Evolutionary conservation across 2,113 vertebrate genomes (phyloP), one percentile per base, ranked within the genome.

Genomic region (Proterorhinus semilunaris): DNA sequence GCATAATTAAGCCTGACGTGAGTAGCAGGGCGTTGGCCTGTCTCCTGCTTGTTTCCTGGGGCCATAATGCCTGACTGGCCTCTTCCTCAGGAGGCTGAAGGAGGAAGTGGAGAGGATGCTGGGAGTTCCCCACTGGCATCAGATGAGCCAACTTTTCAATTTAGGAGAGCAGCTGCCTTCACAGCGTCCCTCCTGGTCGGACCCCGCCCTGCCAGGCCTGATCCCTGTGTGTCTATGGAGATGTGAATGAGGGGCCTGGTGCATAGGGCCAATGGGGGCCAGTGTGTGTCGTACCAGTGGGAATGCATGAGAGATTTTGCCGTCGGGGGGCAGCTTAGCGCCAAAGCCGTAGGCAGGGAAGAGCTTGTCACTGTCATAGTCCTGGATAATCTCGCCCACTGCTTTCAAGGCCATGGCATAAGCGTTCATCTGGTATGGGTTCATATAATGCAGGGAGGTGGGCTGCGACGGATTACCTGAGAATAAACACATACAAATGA

Each of bases 291-390:
- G 65, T 90, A 99, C 98, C 96, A 99, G 91, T 48, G 98, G 95
- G 71, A 99, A 99, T 65, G 95, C 96, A 71, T 99, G 97, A 72
- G 98, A 99, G 86, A 99, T 95, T 85, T 96, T 95, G 86, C 96
- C 96, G 0, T 99, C 96, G 0, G 98, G 98, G 58, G 98, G 98
- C 81, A 99, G 83, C 89, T 99, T 99, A 89, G 98, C 98, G 0
- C 98, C 97, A 2, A 99, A 99, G 72, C 98, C 98, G 0, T 98
- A 98, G 65, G 97, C 97, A 6, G 98, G 98, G 85, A 99, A 99
- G 83, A 98, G 95, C 83, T 98, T 99, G 93, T 99, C 96, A 0
- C 96, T 98, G 94, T 99, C 98, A 0, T 99, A 99, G 93, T 99
- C 97, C 92, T 99, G 98, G 90, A 99, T 95, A 91, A 99, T 95